Evolutionary conservation across 2,797 vertebrate genomes (phyloP), one percentile per base, ranked within the genome.

Genomic region (Siniperca undulata): DNA sequence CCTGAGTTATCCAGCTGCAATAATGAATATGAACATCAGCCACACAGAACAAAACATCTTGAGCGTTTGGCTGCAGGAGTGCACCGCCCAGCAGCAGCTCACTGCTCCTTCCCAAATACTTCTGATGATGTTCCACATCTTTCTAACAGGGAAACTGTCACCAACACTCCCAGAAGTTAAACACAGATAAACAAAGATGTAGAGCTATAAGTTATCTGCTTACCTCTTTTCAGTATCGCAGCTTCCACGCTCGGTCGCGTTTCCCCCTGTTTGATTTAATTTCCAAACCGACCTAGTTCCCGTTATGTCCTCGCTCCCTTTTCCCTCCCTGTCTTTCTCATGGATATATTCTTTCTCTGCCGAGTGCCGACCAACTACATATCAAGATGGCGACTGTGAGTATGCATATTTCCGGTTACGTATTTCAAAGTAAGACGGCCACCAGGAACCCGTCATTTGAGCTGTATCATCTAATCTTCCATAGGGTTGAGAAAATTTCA

Each of bases 231-330:
- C 17, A 22, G 10, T 2, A 34, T 36, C 2, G 10, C 50, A 14
- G 13, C 56, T 19, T 52, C 22, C 40, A 2, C 38, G 42, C 38
- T 55, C 1, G 1, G 13, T 4, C 3, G 13, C 9, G 24, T 74
- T 80, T 87, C 14, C n/a, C 65, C 53, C 40, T 13, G 71, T 77
- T 70, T 42, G 42, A 74, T 83, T 80, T 65, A 72, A 84, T 89
- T 78, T 83, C 88, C 68, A 79, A 56, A 52, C 68, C 53, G 61
- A 59, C 55, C n/a, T 61, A 20, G 80, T 58, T 92, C 83, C 92
- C 91, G 92, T 93, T 94, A 92, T 67, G 85, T 77, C 34, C 64
- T 13, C 52, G 77, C 78, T 78, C 69, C 34, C 44, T 80, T 83
- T 74, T 68, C 70, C 70, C 40, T 76, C 55, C 24, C 36, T 1